These are phyloP conservation scores for Anorthoa munda DNA, from an alignment of 2,888 invertebrate genomes.

Conservation along the genomic window DNA sequence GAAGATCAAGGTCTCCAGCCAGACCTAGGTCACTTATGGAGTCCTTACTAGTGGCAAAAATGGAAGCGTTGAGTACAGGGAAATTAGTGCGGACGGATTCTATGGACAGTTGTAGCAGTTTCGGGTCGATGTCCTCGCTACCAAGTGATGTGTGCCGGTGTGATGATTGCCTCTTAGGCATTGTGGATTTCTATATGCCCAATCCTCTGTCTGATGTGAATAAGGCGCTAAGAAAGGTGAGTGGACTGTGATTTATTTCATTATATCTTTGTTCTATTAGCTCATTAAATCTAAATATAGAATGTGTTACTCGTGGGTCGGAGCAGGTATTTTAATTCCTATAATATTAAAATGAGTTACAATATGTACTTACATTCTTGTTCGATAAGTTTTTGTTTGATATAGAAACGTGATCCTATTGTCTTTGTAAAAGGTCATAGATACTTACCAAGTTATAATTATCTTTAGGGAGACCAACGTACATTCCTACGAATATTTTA, in stretches of 20 bases:
- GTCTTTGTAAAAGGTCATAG: neutral
- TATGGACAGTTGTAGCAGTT: conserved; percentile 94
- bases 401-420: neutral
- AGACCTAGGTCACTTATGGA: conserved; percentile 95
- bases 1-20: conserved; percentile 89
- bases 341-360: conserved; percentile 1
- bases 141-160: conserved; percentile 95
- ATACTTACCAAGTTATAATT: neutral
- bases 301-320: neutral
- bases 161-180: conserved; percentile 96
- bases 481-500: neutral
- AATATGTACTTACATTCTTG: neutral
- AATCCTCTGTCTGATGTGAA: conserved; percentile 87
- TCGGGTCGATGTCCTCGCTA: conserved; percentile 93
- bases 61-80: conserved; percentile 93
- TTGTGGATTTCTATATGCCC: conserved; percentile 94
- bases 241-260: conserved; percentile 57
- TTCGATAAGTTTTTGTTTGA: conserved; percentile 16
- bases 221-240: conserved; percentile 92
- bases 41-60: conserved; percentile 94
- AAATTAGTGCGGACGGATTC: conserved; percentile 94
- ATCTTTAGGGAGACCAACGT: neutral
- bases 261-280: neutral
- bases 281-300: conserved; percentile 1
- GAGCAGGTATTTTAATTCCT: neutral